phyloP scores from a whole-genome alignment of 2,797 vertebrate genomes.

The Cichlasoma orientale region DNA sequence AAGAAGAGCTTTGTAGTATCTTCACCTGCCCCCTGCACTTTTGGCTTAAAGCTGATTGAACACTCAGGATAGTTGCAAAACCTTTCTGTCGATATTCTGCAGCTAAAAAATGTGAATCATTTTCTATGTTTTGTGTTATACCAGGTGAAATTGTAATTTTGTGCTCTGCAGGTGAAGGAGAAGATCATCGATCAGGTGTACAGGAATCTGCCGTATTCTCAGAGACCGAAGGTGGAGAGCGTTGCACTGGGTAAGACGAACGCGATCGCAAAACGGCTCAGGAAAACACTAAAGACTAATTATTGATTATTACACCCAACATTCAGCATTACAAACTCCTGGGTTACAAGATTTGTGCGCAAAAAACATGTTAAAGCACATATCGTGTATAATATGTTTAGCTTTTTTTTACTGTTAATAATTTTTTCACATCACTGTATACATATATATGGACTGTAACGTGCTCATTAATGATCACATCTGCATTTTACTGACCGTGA shows the following conservation, averaged over 20 bases:
- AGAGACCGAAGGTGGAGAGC: conserved; percentile 91
- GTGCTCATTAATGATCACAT: neutral
- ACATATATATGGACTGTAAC: too few relatives aligned
- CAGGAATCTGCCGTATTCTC: conserved; percentile 90
- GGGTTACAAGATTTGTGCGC: neutral
- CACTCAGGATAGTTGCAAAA: neutral
- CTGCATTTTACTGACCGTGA: neutral
- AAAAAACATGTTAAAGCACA: too few relatives aligned
- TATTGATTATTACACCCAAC: neutral
- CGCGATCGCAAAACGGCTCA: neutral
- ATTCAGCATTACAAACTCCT: neutral
- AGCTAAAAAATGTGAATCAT: neutral
- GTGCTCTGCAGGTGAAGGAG: conserved; percentile 86
- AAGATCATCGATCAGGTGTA: conserved; percentile 99
- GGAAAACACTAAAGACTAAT: neutral
- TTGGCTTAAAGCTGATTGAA: neutral
- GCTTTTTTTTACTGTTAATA: neutral
- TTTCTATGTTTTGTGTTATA: neutral
- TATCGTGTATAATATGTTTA: neutral
- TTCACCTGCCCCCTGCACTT: neutral
- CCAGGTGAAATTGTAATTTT: neutral
- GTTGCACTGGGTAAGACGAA: conserved; percentile 88
- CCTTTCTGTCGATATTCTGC: neutral
- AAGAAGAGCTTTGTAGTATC: neutral
- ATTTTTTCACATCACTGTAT: too few relatives aligned